Evolutionary conservation across 2,888 invertebrate genomes (phyloP), one percentile per base, ranked within the genome.

Genomic region (Morpho achilles): DNA sequence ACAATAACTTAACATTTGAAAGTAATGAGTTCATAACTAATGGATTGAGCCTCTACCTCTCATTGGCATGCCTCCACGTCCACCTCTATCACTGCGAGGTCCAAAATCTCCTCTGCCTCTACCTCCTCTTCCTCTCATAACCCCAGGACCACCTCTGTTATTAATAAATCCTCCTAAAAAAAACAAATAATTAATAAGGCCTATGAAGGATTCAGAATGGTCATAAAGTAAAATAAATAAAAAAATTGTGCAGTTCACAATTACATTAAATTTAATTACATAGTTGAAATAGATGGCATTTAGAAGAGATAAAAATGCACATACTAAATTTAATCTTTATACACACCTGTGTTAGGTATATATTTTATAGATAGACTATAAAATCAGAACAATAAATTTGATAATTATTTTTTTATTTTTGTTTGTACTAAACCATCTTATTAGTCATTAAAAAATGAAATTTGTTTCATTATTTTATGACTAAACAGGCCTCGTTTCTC

Each of bases 1-100:
- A 32, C 5, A 32, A 32, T 5, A 51, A 48, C n/a, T 32, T 8
- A 45, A 46, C 43, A n/a, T 32, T 52, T n/a, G 16, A 9, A 54
- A 23, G 51, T 50, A 44, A 9, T 16, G 39, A 49, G 9, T 40
- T 39, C 46, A 40, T 51, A 39, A 32, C 40, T 4, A n/a, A 46
- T 32, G 23, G 42, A 56, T 7, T 47, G 0, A 49, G 32, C 32
- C 32, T 32, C 32, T 63, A 85, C 89, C 89, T 84, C 89, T 82
- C 87, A 88, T 87, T 6, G 80, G 84, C 87, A 87, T 87, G 51
- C 88, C 88, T 43, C 88, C 82, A 44, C 85, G 74, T 7, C 83
- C 82, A 45, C 77, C 88, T 59, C 87, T 75, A 52, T 87, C 88
- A 62, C 78, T 82, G 42, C 87, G 74, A 9, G 77, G 88, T 9